Base-by-base conservation (phyloP, 2,113 vertebrate genomes). In the Rattus rattus region DNA sequence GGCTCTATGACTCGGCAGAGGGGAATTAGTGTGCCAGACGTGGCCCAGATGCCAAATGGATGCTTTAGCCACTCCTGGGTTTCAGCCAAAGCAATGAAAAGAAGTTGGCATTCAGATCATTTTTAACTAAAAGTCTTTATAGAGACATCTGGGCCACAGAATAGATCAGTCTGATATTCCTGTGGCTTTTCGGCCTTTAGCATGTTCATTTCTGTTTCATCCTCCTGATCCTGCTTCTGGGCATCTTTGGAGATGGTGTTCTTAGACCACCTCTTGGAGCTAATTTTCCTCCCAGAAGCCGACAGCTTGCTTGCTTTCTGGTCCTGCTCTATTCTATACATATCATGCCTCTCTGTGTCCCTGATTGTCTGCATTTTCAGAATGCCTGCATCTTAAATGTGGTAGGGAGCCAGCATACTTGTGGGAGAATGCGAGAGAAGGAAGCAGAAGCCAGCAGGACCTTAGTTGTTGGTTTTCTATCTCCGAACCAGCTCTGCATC, bases 1-100 rank as follows among this genome's bases (percentile, higher is more conserved):
- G 13, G 2, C 93, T 95, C 84, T 92, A 91, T 97, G 98, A 98
- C 97, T 96, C 96, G 97, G 97, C 94, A 96, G 93, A 95, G 94
- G 95, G 83, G 94, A 97, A 96, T 97, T 75, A 95, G 91, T 54
- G 17, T 54, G 73, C 83, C 79, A 95, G 89, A 98, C 86, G 96
- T 77, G 91, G 90, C 67, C 87, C 79, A 80, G 90, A 81, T 97
- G 94, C 96, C 93, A 79, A 90, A 84, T 90, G n/a, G 6, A 75
- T 95, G 87, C 73, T 92, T 92, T 84, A 96, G 77, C 90, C 87
- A 94, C 85, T 96, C 79, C 85, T 94, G 91, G 47, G 22, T 89
- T 90, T n/a, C 76, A 92, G 91, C 76, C 96, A 96, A 91, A 92
- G 75, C 70, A 97, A 94, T 80, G 70, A 90, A 93, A 97, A 95